Evolutionary conservation across 1,140 invertebrate genomes (phyloP).

Genomic region (Anadara kagoshimensis): DNA sequence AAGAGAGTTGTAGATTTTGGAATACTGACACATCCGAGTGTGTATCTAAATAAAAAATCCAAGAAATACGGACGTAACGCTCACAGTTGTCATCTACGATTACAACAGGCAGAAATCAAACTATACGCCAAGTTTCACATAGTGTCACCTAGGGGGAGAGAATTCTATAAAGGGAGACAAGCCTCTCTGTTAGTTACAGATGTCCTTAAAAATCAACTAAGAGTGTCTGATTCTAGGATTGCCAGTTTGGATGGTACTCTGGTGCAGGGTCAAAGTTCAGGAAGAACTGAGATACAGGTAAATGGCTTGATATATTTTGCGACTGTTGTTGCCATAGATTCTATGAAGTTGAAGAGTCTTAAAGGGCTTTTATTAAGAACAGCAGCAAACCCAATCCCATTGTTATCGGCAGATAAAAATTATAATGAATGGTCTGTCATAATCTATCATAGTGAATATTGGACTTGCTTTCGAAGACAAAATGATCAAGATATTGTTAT

Average conservation of each 20-base stretch:
- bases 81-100: constrained; percentile 83
- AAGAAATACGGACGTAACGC: constrained; percentile 23
- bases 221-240: constrained; percentile 91
- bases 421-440: too few relatives aligned
- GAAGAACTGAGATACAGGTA: constrained; percentile 94
- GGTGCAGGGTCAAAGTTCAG: constrained; percentile 90
- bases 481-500: too few relatives aligned
- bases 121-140: constrained; percentile 89
- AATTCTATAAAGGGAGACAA: constrained; percentile 82
- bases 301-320: constrained; percentile 1
- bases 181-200: constrained; percentile 93
- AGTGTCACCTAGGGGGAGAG: constrained; percentile 40
- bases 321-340: too few relatives aligned
- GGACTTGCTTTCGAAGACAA: too few relatives aligned
- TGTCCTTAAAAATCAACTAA: constrained; percentile 86
- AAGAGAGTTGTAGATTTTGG: constrained; percentile 58
- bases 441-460: too few relatives aligned
- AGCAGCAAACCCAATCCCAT: too few relatives aligned
- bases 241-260: constrained; percentile 87
- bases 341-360: too few relatives aligned
- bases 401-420: too few relatives aligned
- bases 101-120: constrained; percentile 92
- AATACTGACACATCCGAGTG: constrained; percentile 49
- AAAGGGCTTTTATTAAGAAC: too few relatives aligned
- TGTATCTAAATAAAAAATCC: constrained; percentile 27